Evolutionary conservation across 2,797 vertebrate genomes (phyloP), one percentile per base, ranked within the genome.

Genomic region (Pipistrellus pipistrellus): DNA sequence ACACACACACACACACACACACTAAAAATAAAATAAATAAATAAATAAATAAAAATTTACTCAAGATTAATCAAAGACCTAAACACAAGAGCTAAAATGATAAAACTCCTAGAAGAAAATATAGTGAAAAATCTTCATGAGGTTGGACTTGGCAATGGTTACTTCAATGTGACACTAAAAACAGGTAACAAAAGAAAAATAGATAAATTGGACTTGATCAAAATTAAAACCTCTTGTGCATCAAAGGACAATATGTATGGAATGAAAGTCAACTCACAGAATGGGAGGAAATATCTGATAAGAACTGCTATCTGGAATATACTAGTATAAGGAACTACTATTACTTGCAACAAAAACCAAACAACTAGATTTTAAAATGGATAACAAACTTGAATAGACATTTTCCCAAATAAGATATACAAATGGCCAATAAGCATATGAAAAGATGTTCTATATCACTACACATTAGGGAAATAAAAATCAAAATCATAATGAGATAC

Each of bases 61-160:
- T 48, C 41, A 48, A 64, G n/a, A 46, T 64, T 8, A n/a, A 46
- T 82, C 41, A 46, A 82, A 66, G 80, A 83, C 44, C 80, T 66
- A 46, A 32, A 32, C 80, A 66, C 44, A 83, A 83, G 80, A 83
- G 30, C 59, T 66, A 66, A 83, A 83, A 48, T 32, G 46, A 46
- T 83, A 83, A 83, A 83, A 83, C 18, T 66, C 59, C 21, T 83
- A 66, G 30, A 83, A 83, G 80, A 32, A 83, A 66, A 83, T 12
- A n/a, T 64, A 66, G 38, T 9, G 18, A 4, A 21, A 83, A 32
- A 48, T 64, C 59, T 83, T 83, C 41, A 64, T 23, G 80, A 32
- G 18, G 66, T 83, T 83, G 41, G 30, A 66, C 48, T 66, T 83
- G 80, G 59, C 41, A 83, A 48, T 48, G 18, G 46, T 32, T 66